Percentiles rank a stretch among this genome's conserved stretches.
Conservation (phyloP, 2,113 vertebrate species). For the Dasypus novemcinctus region DNA sequence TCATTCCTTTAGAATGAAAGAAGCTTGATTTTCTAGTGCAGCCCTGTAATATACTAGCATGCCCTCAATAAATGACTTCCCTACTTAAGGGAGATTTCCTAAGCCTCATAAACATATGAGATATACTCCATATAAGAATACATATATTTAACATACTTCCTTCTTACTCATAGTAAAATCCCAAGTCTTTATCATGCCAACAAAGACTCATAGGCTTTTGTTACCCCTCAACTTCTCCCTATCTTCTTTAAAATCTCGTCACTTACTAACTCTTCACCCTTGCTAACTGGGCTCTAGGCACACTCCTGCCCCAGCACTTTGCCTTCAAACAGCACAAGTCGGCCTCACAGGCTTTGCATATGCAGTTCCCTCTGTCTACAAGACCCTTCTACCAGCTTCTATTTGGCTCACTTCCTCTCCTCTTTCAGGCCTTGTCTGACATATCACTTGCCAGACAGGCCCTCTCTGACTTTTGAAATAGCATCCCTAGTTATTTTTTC, state of each 20-base stretch:
- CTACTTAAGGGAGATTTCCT: background rate
- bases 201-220: background rate
- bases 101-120: background rate
- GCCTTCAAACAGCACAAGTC: rapidly evolving
- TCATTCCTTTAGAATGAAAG: background rate
- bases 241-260: background rate
- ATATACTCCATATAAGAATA: background rate
- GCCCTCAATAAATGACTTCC: background rate
- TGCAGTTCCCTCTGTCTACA: background rate
- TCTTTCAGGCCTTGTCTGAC: background rate
- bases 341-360: background rate
- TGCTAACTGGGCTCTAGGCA: background rate
- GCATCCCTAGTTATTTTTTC: background rate
- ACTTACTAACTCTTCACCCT: background rate
- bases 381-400: background rate
- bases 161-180: background rate
- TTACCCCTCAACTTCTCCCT: background rate
- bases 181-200: background rate
- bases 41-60: background rate
- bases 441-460: background rate
- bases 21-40: background rate
- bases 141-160: background rate
- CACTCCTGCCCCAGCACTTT: background rate
- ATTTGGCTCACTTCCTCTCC: background rate
- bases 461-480: background rate